Conservation (phyloP, 2,888 invertebrate species). For the Eulithis testata region DNA sequence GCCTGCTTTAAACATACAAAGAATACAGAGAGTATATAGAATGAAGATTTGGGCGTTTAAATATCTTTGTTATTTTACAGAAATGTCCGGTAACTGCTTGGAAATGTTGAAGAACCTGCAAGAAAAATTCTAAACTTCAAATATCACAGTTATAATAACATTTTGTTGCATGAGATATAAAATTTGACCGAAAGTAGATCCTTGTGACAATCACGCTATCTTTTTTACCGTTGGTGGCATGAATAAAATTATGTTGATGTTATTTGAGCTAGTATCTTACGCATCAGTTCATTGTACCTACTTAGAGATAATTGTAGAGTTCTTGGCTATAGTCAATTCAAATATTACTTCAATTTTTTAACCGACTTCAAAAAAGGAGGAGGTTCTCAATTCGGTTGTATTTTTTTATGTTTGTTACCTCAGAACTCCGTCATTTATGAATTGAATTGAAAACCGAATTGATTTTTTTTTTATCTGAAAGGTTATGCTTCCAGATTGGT, state of each 20-base stretch:
- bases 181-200: conserved; percentile 35
- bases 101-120: conserved; percentile 53
- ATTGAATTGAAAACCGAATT: too few relatives aligned
- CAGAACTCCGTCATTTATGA: too few relatives aligned
- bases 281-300: conserved; percentile 54
- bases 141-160: neutral
- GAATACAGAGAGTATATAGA: too few relatives aligned
- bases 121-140: neutral
- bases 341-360: too few relatives aligned
- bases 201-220: conserved; percentile 45
- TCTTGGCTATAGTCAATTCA: too few relatives aligned
- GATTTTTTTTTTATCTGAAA: too few relatives aligned
- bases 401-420: too few relatives aligned
- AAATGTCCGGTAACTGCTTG: conserved; percentile 70
- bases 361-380: too few relatives aligned
- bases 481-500: too few relatives aligned
- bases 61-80: conserved; percentile 54
- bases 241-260: conserved; percentile 18
- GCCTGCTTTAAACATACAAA: too few relatives aligned
- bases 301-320: too few relatives aligned
- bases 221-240: conserved; percentile 20
- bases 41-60: neutral
- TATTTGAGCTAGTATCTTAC: conserved; percentile 15
- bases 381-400: too few relatives aligned
- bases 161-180: conserved; percentile 9